Conservation (phyloP, 2,888 invertebrate species). For the Calameuta pallipes region DNA sequence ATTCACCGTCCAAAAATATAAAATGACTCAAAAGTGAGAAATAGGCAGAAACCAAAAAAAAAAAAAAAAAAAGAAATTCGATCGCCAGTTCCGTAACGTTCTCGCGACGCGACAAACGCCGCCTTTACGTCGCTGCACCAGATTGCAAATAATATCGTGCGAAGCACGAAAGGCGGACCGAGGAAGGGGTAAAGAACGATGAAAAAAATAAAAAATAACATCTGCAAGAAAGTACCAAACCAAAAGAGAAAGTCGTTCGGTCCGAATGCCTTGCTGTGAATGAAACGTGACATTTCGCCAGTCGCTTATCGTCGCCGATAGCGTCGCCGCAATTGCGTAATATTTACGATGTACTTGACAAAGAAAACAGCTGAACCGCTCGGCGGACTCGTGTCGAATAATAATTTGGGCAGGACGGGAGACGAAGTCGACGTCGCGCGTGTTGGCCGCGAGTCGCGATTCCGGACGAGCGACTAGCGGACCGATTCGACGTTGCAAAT, state of each 20-base stretch:
- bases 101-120: too few species aligned
- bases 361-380: not conserved
- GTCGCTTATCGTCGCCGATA: slow-evolving; percentile 12
- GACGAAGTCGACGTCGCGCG: too few species aligned
- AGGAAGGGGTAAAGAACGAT: too few species aligned
- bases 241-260: not conserved
- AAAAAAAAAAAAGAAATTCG: too few species aligned
- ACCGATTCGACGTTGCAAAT: too few species aligned
- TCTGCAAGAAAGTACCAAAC: not conserved
- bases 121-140: too few species aligned
- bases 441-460: too few species aligned
- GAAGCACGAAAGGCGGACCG: not conserved
- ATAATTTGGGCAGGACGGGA: not conserved
- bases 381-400: not conserved
- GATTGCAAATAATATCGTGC: too few species aligned
- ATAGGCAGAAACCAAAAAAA: too few species aligned
- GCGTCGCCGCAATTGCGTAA: not conserved
- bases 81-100: too few species aligned
- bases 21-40: not conserved
- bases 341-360: slow-evolving; percentile 7
- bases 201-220: not conserved
- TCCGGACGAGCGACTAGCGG: too few species aligned
- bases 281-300: slow-evolving; percentile 5
- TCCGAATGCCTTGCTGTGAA: not conserved
- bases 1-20: too few species aligned